These are phyloP conservation scores for Drosophila niveifrons DNA, from an alignment of 2,888 invertebrate species.

Conservation along the genomic window DNA sequence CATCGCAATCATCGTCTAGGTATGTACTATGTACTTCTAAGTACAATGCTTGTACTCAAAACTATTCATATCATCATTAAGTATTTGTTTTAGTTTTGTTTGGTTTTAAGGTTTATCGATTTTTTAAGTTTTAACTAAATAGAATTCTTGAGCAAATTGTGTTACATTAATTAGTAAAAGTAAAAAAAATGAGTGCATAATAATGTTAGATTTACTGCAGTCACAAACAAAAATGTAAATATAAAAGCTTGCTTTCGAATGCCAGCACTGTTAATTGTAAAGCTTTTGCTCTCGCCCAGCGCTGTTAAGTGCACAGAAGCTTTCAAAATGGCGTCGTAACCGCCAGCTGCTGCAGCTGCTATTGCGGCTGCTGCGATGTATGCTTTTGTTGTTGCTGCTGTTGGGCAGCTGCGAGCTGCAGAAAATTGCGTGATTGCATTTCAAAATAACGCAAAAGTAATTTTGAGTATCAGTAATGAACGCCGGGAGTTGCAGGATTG, in stretches of 20 bases:
- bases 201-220: conserved; percentile 43
- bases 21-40: conserved; percentile 26
- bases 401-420: conserved; percentile 68
- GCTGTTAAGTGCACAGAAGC: conserved; percentile 50
- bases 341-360: conserved; percentile 32
- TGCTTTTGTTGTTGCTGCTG: conserved; percentile 42
- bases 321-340: conserved; percentile 68
- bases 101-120: conserved; percentile 1
- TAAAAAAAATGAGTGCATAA: conserved; percentile 35
- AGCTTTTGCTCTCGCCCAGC: conserved; percentile 31
- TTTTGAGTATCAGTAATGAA: conserved; percentile 86
- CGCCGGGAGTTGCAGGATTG: conserved; percentile 74
- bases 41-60: conserved; percentile 36
- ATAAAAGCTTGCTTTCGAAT: conserved; percentile 41
- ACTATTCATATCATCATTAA: conserved; percentile 33
- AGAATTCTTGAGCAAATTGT: conserved; percentile 77
- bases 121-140: conserved; percentile 40
- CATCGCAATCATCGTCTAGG: conserved; percentile 3
- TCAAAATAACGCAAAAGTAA: conserved; percentile 83
- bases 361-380: conserved; percentile 30
- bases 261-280: conserved; percentile 43
- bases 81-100: conserved; percentile 12
- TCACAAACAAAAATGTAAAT: conserved; percentile 6
- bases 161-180: conserved; percentile 59
- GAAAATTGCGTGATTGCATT: conserved; percentile 78